phyloP scores from a whole-genome alignment of 92 coral and sea anemone genomes.

The Chrysogorgia sp. region DNA sequence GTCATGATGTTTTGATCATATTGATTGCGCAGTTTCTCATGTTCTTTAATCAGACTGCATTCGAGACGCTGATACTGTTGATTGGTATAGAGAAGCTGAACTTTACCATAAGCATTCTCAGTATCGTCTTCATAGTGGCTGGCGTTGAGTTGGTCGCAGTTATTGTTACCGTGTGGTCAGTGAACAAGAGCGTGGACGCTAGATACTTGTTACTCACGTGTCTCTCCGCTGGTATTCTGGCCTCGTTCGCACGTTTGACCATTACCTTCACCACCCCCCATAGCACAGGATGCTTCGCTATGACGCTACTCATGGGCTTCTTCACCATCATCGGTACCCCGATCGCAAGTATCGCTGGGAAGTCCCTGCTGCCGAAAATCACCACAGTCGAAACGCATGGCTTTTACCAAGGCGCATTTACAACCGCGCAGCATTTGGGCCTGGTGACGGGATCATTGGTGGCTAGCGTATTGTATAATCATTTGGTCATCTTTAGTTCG shows the following conservation, averaged over 20 bases:
- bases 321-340: conserved; percentile 36
- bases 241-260: conserved; percentile 37
- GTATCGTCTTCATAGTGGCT: conserved; percentile 27
- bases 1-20: conserved; percentile 31
- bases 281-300: conserved; percentile 20
- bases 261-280: conserved; percentile 6
- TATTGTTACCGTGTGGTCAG: conserved; percentile 26
- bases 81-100: conserved; percentile 18
- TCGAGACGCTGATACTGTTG: conserved; percentile 25
- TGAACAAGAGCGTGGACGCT: conserved; percentile 26
- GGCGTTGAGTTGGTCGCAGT: conserved; percentile 36
- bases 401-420: conserved; percentile 33
- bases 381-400: conserved; percentile 22
- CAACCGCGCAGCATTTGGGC: conserved; percentile 42
- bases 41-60: conserved; percentile 41
- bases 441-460: conserved; percentile 40
- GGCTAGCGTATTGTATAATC: conserved; percentile 30
- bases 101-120: conserved; percentile 18
- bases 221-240: conserved; percentile 23
- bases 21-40: conserved; percentile 27
- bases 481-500: conserved; percentile 24
- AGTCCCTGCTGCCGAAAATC: conserved; percentile 32
- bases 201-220: conserved; percentile 28
- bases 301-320: conserved; percentile 31
- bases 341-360: conserved; percentile 36